phyloP scores from a whole-genome alignment of 2,888 invertebrate species.

The Drosophila quasianomalipes region DNA sequence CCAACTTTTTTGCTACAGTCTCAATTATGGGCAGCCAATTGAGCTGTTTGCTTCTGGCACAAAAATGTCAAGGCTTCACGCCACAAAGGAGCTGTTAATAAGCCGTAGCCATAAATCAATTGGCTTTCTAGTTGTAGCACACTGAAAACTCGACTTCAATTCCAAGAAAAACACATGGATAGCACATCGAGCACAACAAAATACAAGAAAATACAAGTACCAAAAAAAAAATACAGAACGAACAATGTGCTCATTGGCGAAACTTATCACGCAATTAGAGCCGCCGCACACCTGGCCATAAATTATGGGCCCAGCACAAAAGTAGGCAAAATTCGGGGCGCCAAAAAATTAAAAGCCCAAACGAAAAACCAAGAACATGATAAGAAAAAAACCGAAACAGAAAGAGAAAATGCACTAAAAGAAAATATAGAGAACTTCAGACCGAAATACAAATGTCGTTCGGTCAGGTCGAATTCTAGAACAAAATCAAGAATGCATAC shows the following conservation, averaged over 20 bases:
- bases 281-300: slow-evolving; percentile 68
- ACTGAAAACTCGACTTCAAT: slow-evolving; percentile 56
- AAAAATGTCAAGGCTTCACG: slow-evolving; percentile 16
- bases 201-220: slow-evolving; percentile 16
- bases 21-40: slow-evolving; percentile 44
- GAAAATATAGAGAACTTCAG: background rate
- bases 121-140: slow-evolving; percentile 34
- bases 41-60: slow-evolving; percentile 42
- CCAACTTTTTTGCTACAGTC: slow-evolving; percentile 24
- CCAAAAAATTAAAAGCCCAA: slow-evolving; percentile 67
- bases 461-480: background rate
- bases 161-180: slow-evolving; percentile 43
- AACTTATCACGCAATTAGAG: slow-evolving; percentile 81
- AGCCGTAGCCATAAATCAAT: slow-evolving; percentile 68
- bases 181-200: slow-evolving; percentile 28
- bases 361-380: slow-evolving; percentile 22
- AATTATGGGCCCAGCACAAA: slow-evolving; percentile 66
- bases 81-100: slow-evolving; percentile 53
- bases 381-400: slow-evolving; percentile 18
- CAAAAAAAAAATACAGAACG: slow-evolving; percentile 4
- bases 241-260: slow-evolving; percentile 62
- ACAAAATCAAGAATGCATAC: background rate
- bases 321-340: slow-evolving; percentile 45
- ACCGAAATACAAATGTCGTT: background rate
- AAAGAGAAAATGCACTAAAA: background rate